A percentile compares a stretch with the other conserved stretches of the same genome.
These are phyloP conservation scores for Campylomormyrus numenius DNA, from an alignment of 2,113 vertebrate genomes.

Conservation along the genomic window DNA sequence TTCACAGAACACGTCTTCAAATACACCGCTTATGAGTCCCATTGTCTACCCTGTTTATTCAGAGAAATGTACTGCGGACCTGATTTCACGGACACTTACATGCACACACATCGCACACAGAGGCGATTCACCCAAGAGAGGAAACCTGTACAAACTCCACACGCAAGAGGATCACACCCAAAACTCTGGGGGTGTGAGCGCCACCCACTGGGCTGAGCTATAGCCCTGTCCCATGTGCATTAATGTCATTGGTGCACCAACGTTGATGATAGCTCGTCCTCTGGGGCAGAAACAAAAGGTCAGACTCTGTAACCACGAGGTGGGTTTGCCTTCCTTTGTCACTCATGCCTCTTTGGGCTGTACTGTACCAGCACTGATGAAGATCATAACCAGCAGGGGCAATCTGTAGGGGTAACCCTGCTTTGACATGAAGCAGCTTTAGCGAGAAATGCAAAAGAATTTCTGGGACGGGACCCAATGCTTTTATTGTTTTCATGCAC, in stretches of 20 bases:
- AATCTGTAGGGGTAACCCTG: not conserved
- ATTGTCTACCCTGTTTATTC: not conserved
- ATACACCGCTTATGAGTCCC: not conserved
- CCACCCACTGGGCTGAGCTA: not conserved
- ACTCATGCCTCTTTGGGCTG: not conserved
- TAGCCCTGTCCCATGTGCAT: not conserved
- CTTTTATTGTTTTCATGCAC: constrained; percentile 3
- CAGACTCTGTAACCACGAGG: not conserved
- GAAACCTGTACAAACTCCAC: not conserved
- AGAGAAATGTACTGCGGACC: not conserved
- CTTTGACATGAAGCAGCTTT: not conserved
- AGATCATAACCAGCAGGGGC: not conserved
- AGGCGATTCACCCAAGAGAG: not conserved
- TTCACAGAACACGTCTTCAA: not conserved
- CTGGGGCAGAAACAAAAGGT: not conserved
- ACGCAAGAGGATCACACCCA: not conserved
- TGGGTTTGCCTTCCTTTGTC: not conserved
- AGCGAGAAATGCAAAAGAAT: not conserved
- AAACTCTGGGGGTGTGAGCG: not conserved
- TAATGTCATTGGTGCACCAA: not conserved
- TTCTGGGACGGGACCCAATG: not conserved
- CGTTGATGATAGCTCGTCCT: not conserved
- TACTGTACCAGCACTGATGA: too few relatives aligned
- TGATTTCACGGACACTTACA: not conserved
- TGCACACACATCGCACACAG: not conserved